phyloP scores from a whole-genome alignment of 2,888 invertebrate species.

The Drosophila histrio region DNA sequence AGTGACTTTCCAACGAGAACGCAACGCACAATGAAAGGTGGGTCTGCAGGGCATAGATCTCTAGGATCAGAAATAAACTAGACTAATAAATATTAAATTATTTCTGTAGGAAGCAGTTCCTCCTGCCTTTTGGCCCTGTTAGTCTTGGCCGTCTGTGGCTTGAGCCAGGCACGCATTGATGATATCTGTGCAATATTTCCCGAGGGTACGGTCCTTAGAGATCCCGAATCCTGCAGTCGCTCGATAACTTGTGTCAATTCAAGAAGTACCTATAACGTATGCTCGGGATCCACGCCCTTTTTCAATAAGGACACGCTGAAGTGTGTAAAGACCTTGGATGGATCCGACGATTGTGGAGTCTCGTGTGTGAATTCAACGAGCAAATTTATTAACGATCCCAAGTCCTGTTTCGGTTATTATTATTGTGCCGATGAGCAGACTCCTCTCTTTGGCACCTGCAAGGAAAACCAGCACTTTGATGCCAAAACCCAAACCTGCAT shows the following conservation, averaged over 20 bases:
- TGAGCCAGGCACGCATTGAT: conserved; percentile 19
- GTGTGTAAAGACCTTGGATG: conserved; percentile 42
- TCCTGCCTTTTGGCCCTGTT: conserved; percentile 1
- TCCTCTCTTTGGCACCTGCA: conserved; percentile 51
- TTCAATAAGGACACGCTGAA: conserved; percentile 54
- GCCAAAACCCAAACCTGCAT: conserved; percentile 53
- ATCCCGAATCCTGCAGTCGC: conserved; percentile 76
- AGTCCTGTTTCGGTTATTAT: conserved; percentile 71
- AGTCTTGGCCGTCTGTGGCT: not conserved
- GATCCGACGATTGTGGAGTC: conserved; percentile 34
- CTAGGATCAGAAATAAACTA: not conserved
- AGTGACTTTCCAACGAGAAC: not conserved
- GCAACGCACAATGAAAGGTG: conserved; percentile 30
- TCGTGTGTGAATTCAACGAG: conserved; percentile 37
- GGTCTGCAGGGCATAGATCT: not conserved
- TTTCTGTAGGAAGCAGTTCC: conserved; percentile 9
- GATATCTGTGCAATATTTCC: conserved; percentile 73
- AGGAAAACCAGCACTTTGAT: conserved; percentile 57
- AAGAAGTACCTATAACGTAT: conserved; percentile 46
- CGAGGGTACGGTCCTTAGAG: conserved; percentile 67
- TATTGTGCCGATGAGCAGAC: conserved; percentile 52
- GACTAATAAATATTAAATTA: not conserved
- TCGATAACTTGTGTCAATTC: conserved; percentile 69
- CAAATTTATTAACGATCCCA: conserved; percentile 55
- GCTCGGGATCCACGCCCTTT: conserved; percentile 54